A percentile compares a stretch with the other conserved stretches of the same genome.
Conservation (phyloP, 2,888 invertebrate species). For the Aricia artaxerxes region DNA sequence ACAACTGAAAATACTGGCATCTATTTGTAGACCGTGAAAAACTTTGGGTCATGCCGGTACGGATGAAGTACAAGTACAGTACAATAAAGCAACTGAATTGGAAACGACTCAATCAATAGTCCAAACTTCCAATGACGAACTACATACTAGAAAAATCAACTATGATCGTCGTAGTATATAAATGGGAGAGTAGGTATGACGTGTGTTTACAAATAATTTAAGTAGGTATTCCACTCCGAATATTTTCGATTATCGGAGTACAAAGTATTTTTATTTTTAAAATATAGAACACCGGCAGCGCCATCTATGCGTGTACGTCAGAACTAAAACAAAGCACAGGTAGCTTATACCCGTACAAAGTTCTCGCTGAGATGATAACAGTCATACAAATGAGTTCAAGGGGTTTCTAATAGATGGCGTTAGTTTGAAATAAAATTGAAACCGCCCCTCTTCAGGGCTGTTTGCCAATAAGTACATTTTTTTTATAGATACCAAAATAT, state of each 20-base stretch:
- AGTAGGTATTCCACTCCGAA: not conserved
- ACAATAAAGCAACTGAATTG: not conserved
- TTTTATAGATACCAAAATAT: not conserved
- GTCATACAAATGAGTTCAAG: constrained; percentile 35
- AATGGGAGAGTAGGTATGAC: not conserved
- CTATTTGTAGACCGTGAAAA: not conserved
- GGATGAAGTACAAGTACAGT: not conserved
- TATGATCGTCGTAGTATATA: not conserved
- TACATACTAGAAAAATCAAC: not conserved
- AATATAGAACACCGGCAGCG: not conserved
- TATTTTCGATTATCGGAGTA: too few relatives aligned
- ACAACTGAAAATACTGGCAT: not conserved
- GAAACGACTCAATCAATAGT: not conserved
- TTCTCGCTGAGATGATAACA: not conserved
- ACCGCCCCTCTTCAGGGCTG: not conserved
- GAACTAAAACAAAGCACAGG: not conserved
- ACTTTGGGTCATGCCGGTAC: not conserved
- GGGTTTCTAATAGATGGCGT: constrained; percentile 49
- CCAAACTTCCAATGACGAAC: not conserved
- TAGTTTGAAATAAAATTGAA: constrained; percentile 37
- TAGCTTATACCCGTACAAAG: not conserved
- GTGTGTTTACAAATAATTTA: not conserved
- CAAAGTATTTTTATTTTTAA: not conserved
- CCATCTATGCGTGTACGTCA: not conserved
- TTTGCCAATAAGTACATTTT: not conserved